A percentile compares a stretch with the other conserved stretches of the same genome.
Conservation (phyloP, 2,113 vertebrate genomes). For the Tachysurus fulvidraco region DNA sequence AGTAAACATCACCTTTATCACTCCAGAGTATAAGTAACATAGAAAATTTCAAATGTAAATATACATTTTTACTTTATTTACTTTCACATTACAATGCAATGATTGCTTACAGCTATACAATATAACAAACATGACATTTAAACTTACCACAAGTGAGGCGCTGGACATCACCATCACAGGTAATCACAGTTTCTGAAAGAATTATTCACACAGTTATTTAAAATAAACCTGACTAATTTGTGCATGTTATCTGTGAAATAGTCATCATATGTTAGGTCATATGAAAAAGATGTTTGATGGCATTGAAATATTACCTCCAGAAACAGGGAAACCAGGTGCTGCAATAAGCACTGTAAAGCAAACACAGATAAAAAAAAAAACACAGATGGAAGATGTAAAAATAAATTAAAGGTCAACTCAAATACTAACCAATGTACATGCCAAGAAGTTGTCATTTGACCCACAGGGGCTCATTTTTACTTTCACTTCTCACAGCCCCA, state of each 20-base stretch:
- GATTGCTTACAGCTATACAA: background rate
- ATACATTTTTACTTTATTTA: no score
- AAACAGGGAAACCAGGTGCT: no score
- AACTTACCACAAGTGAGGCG: background rate
- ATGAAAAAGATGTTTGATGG: background rate
- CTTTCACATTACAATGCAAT: background rate
- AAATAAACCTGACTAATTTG: background rate
- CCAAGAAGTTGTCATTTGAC: no score
- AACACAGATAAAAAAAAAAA: no score
- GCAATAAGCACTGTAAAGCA: no score
- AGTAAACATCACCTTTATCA: slow-evolving; percentile 9
- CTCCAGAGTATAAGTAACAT: slow-evolving; percentile 6
- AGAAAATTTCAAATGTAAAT: no score
- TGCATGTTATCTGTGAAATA: background rate
- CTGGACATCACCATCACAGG: background rate
- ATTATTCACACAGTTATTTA: background rate
- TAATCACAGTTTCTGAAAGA: background rate
- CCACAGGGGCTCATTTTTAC: no score
- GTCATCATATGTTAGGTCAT: background rate
- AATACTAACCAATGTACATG: no score
- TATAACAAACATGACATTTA: background rate
- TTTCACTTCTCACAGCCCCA: no score
- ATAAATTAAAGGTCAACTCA: no score
- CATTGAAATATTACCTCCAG: no score
- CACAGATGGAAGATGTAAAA: no score